A percentile compares a stretch with the other conserved stretches of the same genome.
These are phyloP conservation scores for Bradypodion ventrale DNA, from an alignment of 2,797 vertebrate species.

Conservation along the genomic window DNA sequence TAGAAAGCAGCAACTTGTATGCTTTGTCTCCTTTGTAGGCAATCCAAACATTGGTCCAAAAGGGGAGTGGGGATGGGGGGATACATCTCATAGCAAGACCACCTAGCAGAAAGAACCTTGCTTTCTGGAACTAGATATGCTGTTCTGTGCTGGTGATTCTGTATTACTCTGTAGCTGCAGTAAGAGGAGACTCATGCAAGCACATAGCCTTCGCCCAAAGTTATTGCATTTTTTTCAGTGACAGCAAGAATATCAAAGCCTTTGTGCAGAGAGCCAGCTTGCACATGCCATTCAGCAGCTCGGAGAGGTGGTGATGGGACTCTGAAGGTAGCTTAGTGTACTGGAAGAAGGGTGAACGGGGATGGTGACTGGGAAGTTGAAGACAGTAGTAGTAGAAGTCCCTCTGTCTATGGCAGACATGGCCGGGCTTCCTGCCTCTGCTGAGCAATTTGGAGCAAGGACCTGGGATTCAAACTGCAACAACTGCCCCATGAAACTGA, in stretches of 20 bases:
- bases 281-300: conserved; percentile 84
- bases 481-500: conserved; percentile 99
- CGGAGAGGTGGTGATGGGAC: conserved; percentile 96
- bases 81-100: conserved; percentile 43
- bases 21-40: conserved; percentile 62
- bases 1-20: conserved; percentile 64
- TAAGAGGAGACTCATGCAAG: neutral
- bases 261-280: conserved; percentile 18
- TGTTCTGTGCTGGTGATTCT: neutral
- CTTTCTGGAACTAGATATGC: conserved; percentile 33
- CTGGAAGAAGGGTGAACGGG: conserved; percentile 85
- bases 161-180: conserved; percentile 19
- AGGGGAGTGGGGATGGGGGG: neutral
- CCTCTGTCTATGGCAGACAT: conserved; percentile 81
- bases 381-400: conserved; percentile 84
- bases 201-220: conserved; percentile 25
- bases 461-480: conserved; percentile 98
- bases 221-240: conserved; percentile 74
- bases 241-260: conserved; percentile 48
- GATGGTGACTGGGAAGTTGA: conserved; percentile 96
- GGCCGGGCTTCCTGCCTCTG: conserved; percentile 90
- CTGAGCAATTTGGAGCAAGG: conserved; percentile 92
- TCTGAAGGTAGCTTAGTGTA: conserved; percentile 91
- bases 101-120: conserved; percentile 37
- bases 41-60: conserved; percentile 63